These are phyloP conservation scores for Numenius phaeopus DNA, from an alignment of 2,797 vertebrate species.

Conservation along the genomic window DNA sequence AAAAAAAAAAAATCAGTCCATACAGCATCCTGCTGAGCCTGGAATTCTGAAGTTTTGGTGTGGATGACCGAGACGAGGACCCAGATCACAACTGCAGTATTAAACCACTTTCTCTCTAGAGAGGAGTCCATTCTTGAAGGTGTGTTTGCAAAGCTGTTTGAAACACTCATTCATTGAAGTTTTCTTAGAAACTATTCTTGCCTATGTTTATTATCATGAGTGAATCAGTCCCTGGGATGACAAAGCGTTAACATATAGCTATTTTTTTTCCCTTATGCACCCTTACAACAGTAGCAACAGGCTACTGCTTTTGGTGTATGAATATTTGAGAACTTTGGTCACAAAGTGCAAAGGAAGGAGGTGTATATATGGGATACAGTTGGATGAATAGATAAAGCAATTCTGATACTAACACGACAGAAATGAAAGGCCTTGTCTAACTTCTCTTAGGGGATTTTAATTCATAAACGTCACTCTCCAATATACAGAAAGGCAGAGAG, in stretches of 20 bases:
- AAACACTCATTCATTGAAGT: neutral
- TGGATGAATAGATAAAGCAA: neutral
- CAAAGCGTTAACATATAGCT: neutral
- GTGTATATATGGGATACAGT: accelerated
- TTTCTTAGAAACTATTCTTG: neutral
- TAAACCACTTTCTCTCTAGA: neutral
- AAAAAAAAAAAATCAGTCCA: neutral
- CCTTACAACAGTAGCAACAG: neutral
- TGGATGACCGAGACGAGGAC: neutral
- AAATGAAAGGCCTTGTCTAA: neutral
- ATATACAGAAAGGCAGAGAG: neutral
- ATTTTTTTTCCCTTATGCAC: neutral
- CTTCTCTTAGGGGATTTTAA: neutral
- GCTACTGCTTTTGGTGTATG: neutral
- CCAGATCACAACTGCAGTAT: neutral
- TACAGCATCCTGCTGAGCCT: neutral
- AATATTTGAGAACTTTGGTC: neutral
- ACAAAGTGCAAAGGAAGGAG: neutral
- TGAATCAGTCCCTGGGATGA: neutral
- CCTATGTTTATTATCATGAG: neutral
- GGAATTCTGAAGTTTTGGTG: neutral
- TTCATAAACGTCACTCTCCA: accelerated
- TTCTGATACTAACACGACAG: neutral
- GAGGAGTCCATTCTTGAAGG: neutral
- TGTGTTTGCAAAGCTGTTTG: neutral